Evolutionary conservation across 2,797 vertebrate genomes (phyloP).

Genomic region (Tympanoctomys barrerae): DNA sequence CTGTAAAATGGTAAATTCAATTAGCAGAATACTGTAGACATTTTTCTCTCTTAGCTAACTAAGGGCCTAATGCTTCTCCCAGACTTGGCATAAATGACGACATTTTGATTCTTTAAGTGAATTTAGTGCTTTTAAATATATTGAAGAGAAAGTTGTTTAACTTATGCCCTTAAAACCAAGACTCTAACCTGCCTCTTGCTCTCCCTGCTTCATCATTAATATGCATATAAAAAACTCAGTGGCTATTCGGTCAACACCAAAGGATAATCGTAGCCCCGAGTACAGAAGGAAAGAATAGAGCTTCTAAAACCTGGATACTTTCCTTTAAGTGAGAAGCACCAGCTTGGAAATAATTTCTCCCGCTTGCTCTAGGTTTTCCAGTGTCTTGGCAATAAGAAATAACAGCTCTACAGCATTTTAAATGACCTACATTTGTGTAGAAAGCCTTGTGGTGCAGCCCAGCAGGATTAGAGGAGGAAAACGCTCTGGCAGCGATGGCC

Average conservation of each 20-base stretch:
- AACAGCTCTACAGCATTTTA: conserved; percentile 63
- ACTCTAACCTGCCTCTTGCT: not conserved
- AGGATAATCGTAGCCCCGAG: not conserved
- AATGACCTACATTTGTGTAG: conserved; percentile 77
- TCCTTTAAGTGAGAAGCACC: conserved; percentile 61
- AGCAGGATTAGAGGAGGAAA: conserved; percentile 45
- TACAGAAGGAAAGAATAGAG: not conserved
- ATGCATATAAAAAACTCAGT: not conserved
- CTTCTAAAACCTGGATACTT: conserved; percentile 61
- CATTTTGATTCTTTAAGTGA: conserved; percentile 56
- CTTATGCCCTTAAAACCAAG: conserved; percentile 49
- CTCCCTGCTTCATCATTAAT: too few species aligned
- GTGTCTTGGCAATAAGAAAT: conserved; percentile 51
- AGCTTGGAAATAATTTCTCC: conserved; percentile 70
- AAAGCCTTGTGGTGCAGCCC: conserved; percentile 51
- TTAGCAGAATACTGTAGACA: conserved; percentile 72
- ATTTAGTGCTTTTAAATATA: conserved; percentile 48
- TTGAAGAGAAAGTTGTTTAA: conserved; percentile 45
- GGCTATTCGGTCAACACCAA: not conserved
- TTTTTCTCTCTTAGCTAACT: conserved; percentile 72
- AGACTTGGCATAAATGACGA: conserved; percentile 22
- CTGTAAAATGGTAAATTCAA: conserved; percentile 76
- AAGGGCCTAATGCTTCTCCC: conserved; percentile 58
- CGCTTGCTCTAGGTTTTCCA: conserved; percentile 60
- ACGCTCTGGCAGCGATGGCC: conserved; percentile 46